phyloP scores from a whole-genome alignment of 2,888 invertebrate genomes.

The Tigriopus californicus region DNA sequence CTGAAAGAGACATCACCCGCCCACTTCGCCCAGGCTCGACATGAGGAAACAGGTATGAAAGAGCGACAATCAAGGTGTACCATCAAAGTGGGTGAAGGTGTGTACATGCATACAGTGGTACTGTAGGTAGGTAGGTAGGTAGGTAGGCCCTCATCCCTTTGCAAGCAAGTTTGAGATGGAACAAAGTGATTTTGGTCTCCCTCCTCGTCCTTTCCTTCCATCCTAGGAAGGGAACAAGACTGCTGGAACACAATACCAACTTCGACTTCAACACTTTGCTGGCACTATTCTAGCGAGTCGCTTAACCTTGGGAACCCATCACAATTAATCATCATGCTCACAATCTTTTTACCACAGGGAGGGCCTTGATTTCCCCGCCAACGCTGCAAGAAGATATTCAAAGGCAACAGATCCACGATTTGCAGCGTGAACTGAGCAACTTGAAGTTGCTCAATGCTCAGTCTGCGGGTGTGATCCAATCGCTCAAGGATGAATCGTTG shows the following conservation, averaged over 20 bases:
- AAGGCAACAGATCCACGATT: slow-evolving; percentile 27
- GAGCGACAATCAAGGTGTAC: slow-evolving; percentile 30
- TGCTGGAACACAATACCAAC: no score
- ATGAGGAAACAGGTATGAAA: no score
- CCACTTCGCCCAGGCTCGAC: slow-evolving; percentile 29
- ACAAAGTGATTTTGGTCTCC: slow-evolving; percentile 46
- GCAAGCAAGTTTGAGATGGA: slow-evolving; percentile 59
- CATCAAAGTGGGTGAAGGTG: slow-evolving; percentile 45
- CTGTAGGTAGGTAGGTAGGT: no score
- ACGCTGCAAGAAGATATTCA: slow-evolving; percentile 38
- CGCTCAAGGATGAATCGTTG: slow-evolving; percentile 41
- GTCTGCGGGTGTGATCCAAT: slow-evolving; percentile 38
- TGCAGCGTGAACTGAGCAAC: slow-evolving; percentile 34
- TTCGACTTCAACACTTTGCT: no score
- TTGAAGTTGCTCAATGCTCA: slow-evolving; percentile 37
- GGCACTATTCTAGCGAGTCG: no score
- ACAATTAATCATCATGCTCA: no score
- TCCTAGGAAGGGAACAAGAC: no score
- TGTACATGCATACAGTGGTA: no score
- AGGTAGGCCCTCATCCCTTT: no score
- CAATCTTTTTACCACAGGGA: slow-evolving; percentile 25
- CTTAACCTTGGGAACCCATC: no score
- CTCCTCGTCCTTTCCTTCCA: no score
- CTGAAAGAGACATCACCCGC: slow-evolving; percentile 38
- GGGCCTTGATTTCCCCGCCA: no score